Conservation (phyloP, 2,113 vertebrate genomes). For the Mandrillus leucophaeus region DNA sequence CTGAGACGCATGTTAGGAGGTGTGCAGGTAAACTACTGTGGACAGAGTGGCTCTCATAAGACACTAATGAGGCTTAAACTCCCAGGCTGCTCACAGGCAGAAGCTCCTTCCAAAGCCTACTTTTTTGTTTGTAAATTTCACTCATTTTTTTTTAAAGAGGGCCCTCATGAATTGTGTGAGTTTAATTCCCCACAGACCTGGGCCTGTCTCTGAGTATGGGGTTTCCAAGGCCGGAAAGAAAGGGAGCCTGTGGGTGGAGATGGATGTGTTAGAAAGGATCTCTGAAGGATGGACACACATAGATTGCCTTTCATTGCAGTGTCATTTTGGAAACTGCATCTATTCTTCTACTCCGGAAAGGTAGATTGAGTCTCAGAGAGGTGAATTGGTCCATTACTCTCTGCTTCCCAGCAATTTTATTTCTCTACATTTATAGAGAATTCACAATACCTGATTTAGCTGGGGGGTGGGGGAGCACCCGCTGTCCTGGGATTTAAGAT, state of each 20-base stretch:
- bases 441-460: background rate
- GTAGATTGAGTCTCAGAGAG: background rate
- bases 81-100: background rate
- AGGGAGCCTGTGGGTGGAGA: background rate
- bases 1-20: background rate
- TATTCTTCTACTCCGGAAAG: background rate
- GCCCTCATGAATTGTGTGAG: accelerated
- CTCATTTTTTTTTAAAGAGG: background rate
- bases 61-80: background rate
- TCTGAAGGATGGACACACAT: background rate
- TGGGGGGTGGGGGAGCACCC: background rate
- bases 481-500: background rate
- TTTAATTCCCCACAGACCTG: background rate
- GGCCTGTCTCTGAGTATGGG: background rate
- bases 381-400: accelerated
- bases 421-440: background rate
- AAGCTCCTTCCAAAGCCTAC: background rate
- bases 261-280: background rate
- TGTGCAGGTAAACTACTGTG: background rate
- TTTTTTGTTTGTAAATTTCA: background rate
- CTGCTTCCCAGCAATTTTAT: background rate
- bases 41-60: background rate
- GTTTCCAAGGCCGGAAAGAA: background rate
- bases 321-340: background rate
- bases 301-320: background rate